Conservation (phyloP, 2,797 vertebrate genomes). For the Alosa sapidissima region DNA sequence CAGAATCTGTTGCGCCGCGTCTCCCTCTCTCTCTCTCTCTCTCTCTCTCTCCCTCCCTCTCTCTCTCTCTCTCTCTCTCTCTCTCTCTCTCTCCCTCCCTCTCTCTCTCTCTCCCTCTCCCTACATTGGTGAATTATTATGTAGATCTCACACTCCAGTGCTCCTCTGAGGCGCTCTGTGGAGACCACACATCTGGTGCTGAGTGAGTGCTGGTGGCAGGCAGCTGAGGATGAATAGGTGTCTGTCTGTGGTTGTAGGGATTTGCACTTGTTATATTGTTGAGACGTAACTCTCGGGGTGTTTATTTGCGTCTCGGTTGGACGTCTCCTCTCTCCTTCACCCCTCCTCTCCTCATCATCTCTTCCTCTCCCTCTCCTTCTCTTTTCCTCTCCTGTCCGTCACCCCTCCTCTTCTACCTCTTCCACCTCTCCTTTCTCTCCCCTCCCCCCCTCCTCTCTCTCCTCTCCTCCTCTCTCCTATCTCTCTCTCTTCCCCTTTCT, state of each 20-base stretch:
- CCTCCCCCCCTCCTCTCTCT: not conserved
- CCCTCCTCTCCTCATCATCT: not conserved
- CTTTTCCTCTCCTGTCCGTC: not conserved
- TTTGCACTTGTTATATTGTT: not conserved
- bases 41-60: not conserved
- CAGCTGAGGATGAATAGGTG: not conserved
- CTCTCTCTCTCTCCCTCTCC: not conserved
- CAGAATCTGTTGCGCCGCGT: not conserved
- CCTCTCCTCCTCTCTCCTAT: not conserved
- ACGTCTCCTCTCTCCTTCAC: not conserved
- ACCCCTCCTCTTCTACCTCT: not conserved
- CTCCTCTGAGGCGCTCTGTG: not conserved
- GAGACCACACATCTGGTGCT: not conserved
- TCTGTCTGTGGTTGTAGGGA: not conserved
- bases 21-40: not conserved
- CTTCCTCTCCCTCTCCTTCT: not conserved
- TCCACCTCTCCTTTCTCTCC: not conserved
- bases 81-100: not conserved
- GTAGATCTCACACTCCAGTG: conserved; percentile 3
- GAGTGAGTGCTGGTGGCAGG: not conserved
- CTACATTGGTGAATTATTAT: conserved; percentile 7
- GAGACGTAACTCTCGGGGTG: not conserved
- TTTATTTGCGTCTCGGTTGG: conserved; percentile 8
- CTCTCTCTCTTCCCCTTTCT: not conserved
- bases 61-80: not conserved